A percentile compares a stretch with the other conserved stretches of the same genome.
Evolutionary conservation across 2,888 invertebrate species (phyloP).

Genomic region (Apoda limacodes): DNA sequence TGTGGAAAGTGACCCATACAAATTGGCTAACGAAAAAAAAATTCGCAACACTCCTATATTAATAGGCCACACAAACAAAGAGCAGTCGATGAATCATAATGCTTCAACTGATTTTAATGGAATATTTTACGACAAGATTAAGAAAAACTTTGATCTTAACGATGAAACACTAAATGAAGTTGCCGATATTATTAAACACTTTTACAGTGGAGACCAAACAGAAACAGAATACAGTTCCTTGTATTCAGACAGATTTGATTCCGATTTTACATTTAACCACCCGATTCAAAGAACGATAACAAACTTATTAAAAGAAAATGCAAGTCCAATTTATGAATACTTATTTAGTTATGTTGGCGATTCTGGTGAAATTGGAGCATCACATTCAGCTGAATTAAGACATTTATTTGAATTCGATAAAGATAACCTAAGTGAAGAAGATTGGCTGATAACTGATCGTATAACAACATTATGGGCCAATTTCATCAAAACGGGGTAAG

Average conservation of each 20-base stretch:
- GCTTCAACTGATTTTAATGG: too few relatives aligned
- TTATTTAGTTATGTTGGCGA: conserved; percentile 42
- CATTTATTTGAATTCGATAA: conserved; percentile 37
- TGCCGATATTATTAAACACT: conserved; percentile 36
- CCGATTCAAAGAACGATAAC: too few relatives aligned
- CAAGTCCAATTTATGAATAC: conserved; percentile 44
- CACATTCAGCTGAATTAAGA: conserved; percentile 40
- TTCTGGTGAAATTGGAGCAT: conserved; percentile 28
- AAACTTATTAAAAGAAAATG: conserved; percentile 38
- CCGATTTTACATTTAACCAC: conserved; percentile 46
- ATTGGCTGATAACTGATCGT: conserved; percentile 35
- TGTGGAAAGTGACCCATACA: conserved; percentile 27
- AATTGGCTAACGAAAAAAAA: conserved; percentile 27
- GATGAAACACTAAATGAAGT: conserved; percentile 29
- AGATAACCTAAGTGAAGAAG: conserved; percentile 26
- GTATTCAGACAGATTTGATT: conserved; percentile 40
- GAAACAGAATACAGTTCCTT: conserved; percentile 29
- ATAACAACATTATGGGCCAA: conserved; percentile 49
- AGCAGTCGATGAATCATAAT: too few relatives aligned
- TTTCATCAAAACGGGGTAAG: conserved; percentile 56
- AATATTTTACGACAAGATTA: conserved; percentile 40
- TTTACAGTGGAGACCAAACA: conserved; percentile 49
- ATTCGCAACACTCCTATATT: conserved; percentile 30
- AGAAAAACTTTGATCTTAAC: conserved; percentile 40
- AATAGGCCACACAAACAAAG: conserved; percentile 36